Evolutionary conservation across 1,140 invertebrate genomes (phyloP), one percentile per base, ranked within the genome.

Genomic region (Apocrypta bakeri): DNA sequence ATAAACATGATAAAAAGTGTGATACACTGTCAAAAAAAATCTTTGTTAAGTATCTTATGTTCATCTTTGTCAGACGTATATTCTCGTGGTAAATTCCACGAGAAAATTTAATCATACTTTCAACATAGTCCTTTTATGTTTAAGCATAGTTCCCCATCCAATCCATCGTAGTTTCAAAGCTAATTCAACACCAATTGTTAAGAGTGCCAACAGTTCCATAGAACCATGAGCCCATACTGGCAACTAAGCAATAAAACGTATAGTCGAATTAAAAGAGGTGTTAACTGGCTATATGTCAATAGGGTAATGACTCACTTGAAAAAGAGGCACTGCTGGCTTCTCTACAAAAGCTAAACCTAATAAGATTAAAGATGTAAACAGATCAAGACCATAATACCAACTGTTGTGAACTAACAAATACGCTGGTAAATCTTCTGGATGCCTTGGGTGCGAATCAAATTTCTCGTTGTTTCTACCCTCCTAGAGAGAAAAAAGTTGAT

Each of bases 401-500:
- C 94, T 94, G 88, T 97, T 98, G 90, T 98, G 97, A 0, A 97
- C 97, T 63, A 97, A 92, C 25, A 98, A 93, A 90, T 98, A 98
- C 0, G 97, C 96, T 12, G 97, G 97, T 73, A 98, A 91, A 88
- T 97, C 96, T 87, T 96, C 95, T 29, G 95, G 95, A 89, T 95
- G 95, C 63, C 94, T 94, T 0, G 97, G 97, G 92, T 98, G 97
- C 7, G 96, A 97, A 87, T 96, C 96, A 89, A 98, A 98, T 90
- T 98, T 98, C 90, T 98, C 97, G 93, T 98, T 98, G 88, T 98
- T 98, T 91, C 95, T 94, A 14, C 97, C 97, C 95, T 98, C 97
- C 95, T 97, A 89, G 56, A 66, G 48, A 31, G 29, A n/a, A n/a
- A n/a, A n/a, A n/a, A n/a, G n/a, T n/a, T n/a, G n/a, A n/a, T n/a